Evolutionary conservation across 2,113 vertebrate genomes (phyloP).

Genomic region (Chionis minor): DNA sequence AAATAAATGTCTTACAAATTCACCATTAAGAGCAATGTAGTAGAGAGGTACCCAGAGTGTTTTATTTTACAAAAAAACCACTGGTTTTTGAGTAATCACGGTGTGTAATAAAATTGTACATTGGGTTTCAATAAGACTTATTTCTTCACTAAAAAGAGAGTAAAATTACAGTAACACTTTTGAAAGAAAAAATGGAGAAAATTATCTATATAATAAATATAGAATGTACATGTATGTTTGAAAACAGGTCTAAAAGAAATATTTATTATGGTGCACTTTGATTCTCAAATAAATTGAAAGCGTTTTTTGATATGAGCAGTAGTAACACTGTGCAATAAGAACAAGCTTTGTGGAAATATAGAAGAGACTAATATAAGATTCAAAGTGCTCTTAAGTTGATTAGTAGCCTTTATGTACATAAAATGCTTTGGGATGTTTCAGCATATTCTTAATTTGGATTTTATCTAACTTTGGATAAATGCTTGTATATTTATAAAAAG

Average conservation of each 20-base stretch:
- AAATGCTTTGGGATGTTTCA: not conserved
- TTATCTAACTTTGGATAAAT: not conserved
- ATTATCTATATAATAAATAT: not conserved
- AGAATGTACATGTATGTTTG: not conserved
- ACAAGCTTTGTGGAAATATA: not conserved
- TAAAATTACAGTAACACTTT: not conserved
- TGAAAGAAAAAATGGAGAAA: not conserved
- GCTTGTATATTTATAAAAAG: not conserved
- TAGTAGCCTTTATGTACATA: not conserved
- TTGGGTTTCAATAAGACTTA: not conserved
- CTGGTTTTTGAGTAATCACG: not conserved
- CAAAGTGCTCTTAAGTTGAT: not conserved
- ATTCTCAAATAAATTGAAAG: not conserved
- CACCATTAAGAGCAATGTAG: not conserved
- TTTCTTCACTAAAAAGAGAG: not conserved
- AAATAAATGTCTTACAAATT: not conserved
- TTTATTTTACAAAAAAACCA: rapidly evolving
- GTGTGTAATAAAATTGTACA: not conserved
- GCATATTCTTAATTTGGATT: not conserved
- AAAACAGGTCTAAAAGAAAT: not conserved
- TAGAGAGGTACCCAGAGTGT: not conserved
- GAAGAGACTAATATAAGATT: not conserved
- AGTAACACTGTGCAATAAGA: not conserved
- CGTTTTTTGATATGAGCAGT: rapidly evolving
- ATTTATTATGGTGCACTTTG: not conserved